These are phyloP conservation scores for Agonopterix subpropinquella DNA, from an alignment of 2,888 invertebrate genomes.

Conservation along the genomic window DNA sequence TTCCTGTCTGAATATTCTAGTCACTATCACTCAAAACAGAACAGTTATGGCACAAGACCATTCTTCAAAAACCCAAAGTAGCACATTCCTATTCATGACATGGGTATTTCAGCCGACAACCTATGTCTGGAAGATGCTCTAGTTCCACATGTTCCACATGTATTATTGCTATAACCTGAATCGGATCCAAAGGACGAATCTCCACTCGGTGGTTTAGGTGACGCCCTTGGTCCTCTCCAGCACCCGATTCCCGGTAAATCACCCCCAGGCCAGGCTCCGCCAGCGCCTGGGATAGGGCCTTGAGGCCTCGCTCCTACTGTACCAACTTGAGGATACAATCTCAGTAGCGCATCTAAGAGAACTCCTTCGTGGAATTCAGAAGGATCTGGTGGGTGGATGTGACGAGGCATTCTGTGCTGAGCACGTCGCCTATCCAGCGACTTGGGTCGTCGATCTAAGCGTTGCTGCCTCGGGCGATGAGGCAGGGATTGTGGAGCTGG, in stretches of 20 bases:
- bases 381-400: slow-evolving; percentile 81
- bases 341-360: slow-evolving; percentile 82
- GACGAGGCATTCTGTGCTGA: slow-evolving; percentile 61
- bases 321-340: slow-evolving; percentile 83
- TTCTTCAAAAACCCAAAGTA: slow-evolving; percentile 18
- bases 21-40: slow-evolving; percentile 19
- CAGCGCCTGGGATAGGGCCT: slow-evolving; percentile 69
- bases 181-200: slow-evolving; percentile 90
- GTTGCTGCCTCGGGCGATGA: slow-evolving; percentile 76
- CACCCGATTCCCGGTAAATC: slow-evolving; percentile 76
- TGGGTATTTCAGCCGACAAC: slow-evolving; percentile 66
- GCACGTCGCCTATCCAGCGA: slow-evolving; percentile 70
- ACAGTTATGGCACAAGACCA: slow-evolving; percentile 40
- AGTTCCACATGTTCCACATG: slow-evolving; percentile 82
- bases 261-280: slow-evolving; percentile 82
- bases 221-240: slow-evolving; percentile 71
- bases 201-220: slow-evolving; percentile 79
- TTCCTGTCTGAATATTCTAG: slow-evolving; percentile 23
- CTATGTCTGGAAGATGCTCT: slow-evolving; percentile 72
- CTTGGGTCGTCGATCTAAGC: slow-evolving; percentile 74
- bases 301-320: slow-evolving; percentile 76
- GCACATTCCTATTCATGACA: slow-evolving; percentile 54
- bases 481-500: slow-evolving; percentile 67
- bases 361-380: slow-evolving; percentile 89
- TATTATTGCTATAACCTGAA: slow-evolving; percentile 90